A percentile compares a stretch with the other conserved stretches of the same genome.
Evolutionary conservation across 2,113 vertebrate species (phyloP).

Genomic region (Meles meles): DNA sequence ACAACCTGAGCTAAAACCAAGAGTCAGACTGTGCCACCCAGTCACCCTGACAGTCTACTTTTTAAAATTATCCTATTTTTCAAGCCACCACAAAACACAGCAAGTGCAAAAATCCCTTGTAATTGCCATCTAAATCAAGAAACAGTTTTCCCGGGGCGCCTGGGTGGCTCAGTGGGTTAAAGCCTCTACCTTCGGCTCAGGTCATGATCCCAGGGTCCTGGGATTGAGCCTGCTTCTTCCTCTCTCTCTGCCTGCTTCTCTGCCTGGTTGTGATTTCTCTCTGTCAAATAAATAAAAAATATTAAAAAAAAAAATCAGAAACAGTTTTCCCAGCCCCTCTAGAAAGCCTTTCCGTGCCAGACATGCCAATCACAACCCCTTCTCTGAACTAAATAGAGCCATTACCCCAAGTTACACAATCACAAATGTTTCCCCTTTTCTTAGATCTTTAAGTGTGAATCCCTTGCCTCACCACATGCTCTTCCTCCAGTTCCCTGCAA

Average conservation of each 20-base stretch:
- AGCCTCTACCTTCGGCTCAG: no score
- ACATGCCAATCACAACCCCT: not conserved
- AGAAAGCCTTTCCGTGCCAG: not conserved
- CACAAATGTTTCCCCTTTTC: not conserved
- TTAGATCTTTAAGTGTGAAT: not conserved
- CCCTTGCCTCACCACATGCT: accelerated
- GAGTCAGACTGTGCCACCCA: not conserved
- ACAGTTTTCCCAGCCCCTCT: not conserved
- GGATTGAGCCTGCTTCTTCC: no score
- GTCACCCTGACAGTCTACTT: not conserved
- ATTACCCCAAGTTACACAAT: not conserved
- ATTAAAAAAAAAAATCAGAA: no score
- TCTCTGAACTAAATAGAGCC: not conserved
- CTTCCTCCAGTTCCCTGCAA: not conserved
- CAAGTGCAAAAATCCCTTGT: not conserved
- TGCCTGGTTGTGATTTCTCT: no score
- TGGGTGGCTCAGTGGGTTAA: no score
- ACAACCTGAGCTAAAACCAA: not conserved
- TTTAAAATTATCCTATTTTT: not conserved
- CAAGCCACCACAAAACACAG: not conserved
- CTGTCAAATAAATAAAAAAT: no score
- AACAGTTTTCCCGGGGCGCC: not conserved
- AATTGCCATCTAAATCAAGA: not conserved
- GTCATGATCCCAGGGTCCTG: no score
- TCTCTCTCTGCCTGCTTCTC: no score